Evolutionary conservation across 2,113 vertebrate genomes (phyloP).

Genomic region (Lucifuga dentata): DNA sequence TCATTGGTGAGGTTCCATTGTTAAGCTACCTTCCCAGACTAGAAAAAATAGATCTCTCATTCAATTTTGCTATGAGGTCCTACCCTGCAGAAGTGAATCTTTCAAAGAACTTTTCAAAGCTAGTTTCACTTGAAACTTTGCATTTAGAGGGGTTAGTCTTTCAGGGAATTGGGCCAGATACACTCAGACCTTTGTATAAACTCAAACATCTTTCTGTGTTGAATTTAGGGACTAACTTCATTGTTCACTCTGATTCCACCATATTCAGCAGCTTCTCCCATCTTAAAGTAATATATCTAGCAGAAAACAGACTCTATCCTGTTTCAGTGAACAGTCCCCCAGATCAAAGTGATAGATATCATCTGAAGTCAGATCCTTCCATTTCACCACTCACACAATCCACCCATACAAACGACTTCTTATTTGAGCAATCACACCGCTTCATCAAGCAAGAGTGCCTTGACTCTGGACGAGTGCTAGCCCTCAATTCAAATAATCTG

Average conservation of each 20-base stretch:
- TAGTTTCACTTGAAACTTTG: conserved; percentile 73
- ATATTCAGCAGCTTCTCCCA: conserved; percentile 72
- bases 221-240: conserved; percentile 85
- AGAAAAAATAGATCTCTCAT: conserved; percentile 81
- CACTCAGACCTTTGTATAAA: conserved; percentile 74
- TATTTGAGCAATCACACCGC: not conserved
- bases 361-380: conserved; percentile 1
- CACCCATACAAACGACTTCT: not conserved
- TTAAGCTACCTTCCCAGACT: conserved; percentile 69
- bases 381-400: not conserved
- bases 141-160: conserved; percentile 84
- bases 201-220: conserved; percentile 78
- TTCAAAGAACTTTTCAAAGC: conserved; percentile 75
- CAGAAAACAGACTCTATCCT: conserved; percentile 85
- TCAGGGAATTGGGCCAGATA: conserved; percentile 66
- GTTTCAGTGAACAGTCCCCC: not conserved
- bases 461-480: conserved; percentile 81
- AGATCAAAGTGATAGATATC: rapidly evolving
- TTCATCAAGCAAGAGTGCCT: conserved; percentile 78
- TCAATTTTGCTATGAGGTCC: conserved; percentile 71
- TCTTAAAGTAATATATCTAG: conserved; percentile 80
- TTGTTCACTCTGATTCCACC: conserved; percentile 74
- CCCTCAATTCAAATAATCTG: conserved; percentile 83
- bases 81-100: conserved; percentile 70
- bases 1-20: conserved; percentile 65